A percentile compares a stretch with the other conserved stretches of the same genome.
phyloP scores from a whole-genome alignment of 2,797 vertebrate species.

The Sebastes nivosus region DNA sequence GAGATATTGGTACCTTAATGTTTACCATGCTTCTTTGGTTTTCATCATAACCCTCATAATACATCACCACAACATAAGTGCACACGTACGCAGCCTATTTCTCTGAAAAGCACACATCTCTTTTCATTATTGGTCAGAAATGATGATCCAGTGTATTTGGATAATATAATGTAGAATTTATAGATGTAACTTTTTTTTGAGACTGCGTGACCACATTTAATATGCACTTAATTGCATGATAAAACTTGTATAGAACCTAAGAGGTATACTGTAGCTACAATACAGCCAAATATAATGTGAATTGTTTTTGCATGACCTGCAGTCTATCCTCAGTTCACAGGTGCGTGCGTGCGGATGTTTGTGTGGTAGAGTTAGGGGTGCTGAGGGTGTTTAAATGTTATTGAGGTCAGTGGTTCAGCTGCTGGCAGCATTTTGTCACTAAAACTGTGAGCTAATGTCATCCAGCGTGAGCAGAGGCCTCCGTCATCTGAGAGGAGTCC shows the following conservation, averaged over 20 bases:
- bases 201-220: neutral
- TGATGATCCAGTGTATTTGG: neutral
- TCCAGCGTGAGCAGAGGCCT: constrained; percentile 22
- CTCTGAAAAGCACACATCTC: neutral
- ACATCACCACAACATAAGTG: neutral
- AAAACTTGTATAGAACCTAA: neutral
- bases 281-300: neutral
- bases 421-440: constrained; percentile 28
- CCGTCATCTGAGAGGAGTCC: constrained; percentile 30
- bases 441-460: constrained; percentile 13
- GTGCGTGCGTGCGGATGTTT: neutral
- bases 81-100: neutral
- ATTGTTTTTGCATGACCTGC: neutral
- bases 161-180: neutral
- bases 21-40: neutral
- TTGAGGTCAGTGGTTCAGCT: constrained; percentile 29
- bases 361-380: neutral
- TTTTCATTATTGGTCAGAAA: neutral
- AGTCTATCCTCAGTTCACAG: neutral
- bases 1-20: neutral
- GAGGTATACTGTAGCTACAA: neutral
- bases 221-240: neutral
- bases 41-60: neutral
- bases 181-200: neutral
- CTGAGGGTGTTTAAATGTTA: constrained; percentile 11